Conservation (phyloP, 2,113 vertebrate genomes). For the Myotis yumanensis region DNA sequence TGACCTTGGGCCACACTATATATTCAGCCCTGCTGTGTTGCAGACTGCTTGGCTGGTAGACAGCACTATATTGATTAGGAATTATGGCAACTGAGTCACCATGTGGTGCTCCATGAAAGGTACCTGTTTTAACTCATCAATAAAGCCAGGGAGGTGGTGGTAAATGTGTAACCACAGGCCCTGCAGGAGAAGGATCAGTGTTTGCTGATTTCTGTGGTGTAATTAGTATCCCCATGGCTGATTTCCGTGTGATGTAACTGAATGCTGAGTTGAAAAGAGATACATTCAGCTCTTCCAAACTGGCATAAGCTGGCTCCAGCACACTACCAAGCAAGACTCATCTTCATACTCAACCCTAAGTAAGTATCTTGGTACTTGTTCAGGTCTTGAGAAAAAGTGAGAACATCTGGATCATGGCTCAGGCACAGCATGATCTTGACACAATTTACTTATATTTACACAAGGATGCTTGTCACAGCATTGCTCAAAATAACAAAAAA, state of each 20-base stretch:
- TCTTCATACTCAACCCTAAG: neutral
- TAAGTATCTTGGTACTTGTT: neutral
- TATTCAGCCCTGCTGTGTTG: conserved; percentile 47
- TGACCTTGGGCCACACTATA: conserved; percentile 47
- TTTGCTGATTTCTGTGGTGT: conserved; percentile 10
- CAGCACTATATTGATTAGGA: conserved; percentile 68
- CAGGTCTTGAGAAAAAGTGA: neutral
- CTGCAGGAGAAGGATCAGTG: neutral
- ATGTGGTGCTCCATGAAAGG: conserved; percentile 33
- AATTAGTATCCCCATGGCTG: neutral
- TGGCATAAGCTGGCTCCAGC: neutral
- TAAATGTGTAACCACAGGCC: conserved; percentile 20
- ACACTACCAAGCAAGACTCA: neutral
- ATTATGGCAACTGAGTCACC: conserved; percentile 49
- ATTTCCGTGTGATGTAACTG: neutral
- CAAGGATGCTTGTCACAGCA: neutral
- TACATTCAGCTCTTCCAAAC: neutral
- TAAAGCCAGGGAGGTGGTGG: neutral
- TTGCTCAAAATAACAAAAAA: neutral
- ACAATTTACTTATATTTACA: neutral
- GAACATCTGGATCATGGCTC: neutral
- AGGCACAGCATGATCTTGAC: neutral
- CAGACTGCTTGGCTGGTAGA: conserved; percentile 67
- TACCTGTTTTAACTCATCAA: conserved; percentile 15
- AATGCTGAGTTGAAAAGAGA: neutral